These are phyloP conservation scores for Pachyseris speciosa DNA, from an alignment of 64 coral and sea anemone species.

Conservation along the genomic window DNA sequence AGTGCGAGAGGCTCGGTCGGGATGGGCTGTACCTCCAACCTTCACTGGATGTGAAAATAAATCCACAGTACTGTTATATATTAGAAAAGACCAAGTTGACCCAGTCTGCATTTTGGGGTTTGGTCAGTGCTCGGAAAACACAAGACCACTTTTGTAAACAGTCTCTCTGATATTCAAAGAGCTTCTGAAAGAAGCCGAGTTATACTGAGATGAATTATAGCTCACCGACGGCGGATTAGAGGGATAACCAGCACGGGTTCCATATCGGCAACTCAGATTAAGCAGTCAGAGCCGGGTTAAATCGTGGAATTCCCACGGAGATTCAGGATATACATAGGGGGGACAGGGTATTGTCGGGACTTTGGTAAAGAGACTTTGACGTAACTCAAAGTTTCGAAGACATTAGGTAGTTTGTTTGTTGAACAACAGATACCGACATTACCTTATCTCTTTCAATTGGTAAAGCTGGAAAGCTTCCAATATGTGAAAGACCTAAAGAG, in stretches of 20 bases:
- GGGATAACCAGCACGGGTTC: neutral
- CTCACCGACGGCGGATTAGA: slow-evolving; percentile 1
- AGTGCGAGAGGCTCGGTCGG: too few species aligned
- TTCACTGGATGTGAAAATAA: too few species aligned
- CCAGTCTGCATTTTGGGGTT: too few species aligned
- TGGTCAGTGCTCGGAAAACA: neutral
- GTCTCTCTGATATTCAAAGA: too few species aligned
- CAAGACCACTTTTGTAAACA: neutral
- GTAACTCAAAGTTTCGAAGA: slow-evolving; percentile 24
- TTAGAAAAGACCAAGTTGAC: too few species aligned
- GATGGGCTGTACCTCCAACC: too few species aligned
- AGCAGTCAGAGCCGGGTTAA: neutral
- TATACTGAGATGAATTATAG: neutral
- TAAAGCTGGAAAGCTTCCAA: neutral
- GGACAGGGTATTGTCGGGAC: slow-evolving; percentile 13
- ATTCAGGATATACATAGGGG: slow-evolving; percentile 23
- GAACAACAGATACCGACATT: neutral
- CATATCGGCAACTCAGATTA: slow-evolving; percentile 9
- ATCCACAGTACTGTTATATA: too few species aligned
- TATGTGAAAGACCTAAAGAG: neutral
- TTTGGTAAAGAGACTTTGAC: neutral
- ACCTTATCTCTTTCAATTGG: neutral
- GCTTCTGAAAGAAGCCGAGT: neutral
- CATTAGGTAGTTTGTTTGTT: neutral
- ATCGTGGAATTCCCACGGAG: neutral